Base-by-base conservation (phyloP, 2,888 invertebrate genomes). In the Acrocyrtus sp. region DNA sequence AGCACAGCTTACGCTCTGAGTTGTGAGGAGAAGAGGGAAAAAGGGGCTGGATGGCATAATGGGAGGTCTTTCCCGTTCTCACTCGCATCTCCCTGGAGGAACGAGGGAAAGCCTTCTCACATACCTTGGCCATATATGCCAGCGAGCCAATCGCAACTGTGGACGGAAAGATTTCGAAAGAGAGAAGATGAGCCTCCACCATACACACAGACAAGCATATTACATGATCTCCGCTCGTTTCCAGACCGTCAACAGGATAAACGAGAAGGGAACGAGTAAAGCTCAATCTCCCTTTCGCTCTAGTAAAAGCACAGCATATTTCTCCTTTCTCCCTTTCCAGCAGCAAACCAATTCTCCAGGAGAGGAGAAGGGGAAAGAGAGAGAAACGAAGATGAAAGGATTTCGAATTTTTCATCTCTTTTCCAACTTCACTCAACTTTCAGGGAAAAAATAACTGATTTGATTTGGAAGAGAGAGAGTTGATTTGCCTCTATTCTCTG, bases 181-280 rank as follows among this genome's bases (percentile, higher is more conserved):
- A 43, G 56, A 56, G 47, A 39, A 17, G 5, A 39, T 15, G 43
- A 34, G 34, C 29, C 27, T n/a, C 22, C 21, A 21, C 5, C 45
- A 57, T 24, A 22, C 45, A 26, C 12, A 26, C 57, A 43, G n/a
- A n/a, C 17, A 19, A 47, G 47, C 2, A 22, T 50, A 12, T 21
- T 43, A 24, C 27, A 43, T 43, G 12, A 12, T 19, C 41, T 21
- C 56, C 54, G 41, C 47, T 61, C 61, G 48, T 61, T 61, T 61
- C 58, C 58, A 48, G 62, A 69, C 69, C 69, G 62, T 69, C 69
- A 69, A 69, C 54, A 69, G 47, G 69, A 69, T 69, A 69, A 69
- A 50, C 53, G 51, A 19, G 45, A 34, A 51, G 58, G 68, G 50
- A 68, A 58, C 57, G 66, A 48, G 10, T 34, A 34, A 34, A 34